Conservation (phyloP, 2,113 vertebrate genomes). For the Rhinolophus sinicus region DNA sequence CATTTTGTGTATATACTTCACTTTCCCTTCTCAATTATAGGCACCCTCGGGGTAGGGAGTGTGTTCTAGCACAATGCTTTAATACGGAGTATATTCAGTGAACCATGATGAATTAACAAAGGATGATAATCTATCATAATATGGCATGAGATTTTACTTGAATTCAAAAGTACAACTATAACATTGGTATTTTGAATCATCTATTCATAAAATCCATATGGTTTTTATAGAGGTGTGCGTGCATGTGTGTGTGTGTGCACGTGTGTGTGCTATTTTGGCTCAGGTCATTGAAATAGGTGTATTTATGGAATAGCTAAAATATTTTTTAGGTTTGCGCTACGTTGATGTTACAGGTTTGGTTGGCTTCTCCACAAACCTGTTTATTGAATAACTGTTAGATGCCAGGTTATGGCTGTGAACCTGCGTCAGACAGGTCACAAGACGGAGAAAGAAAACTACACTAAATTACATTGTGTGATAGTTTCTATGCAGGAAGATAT, state of each 20-base stretch:
- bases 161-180: background rate
- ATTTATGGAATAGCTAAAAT: background rate
- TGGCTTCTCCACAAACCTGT: background rate
- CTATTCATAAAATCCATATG: background rate
- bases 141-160: background rate
- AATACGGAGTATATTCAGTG: background rate
- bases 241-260: too few relatives aligned
- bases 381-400: background rate
- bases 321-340: background rate
- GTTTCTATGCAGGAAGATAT: background rate
- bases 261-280: background rate
- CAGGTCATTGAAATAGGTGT: background rate
- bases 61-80: background rate
- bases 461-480: background rate
- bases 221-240: too few relatives aligned
- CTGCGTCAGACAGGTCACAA: background rate
- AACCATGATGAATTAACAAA: background rate
- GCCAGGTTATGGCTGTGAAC: background rate
- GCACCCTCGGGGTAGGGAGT: accelerated
- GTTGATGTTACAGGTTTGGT: background rate
- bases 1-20: background rate
- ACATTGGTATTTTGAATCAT: background rate
- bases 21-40: background rate
- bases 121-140: background rate
- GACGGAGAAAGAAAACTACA: background rate